Conservation (phyloP, 1,140 invertebrate genomes). For the Formica exsecta region DNA sequence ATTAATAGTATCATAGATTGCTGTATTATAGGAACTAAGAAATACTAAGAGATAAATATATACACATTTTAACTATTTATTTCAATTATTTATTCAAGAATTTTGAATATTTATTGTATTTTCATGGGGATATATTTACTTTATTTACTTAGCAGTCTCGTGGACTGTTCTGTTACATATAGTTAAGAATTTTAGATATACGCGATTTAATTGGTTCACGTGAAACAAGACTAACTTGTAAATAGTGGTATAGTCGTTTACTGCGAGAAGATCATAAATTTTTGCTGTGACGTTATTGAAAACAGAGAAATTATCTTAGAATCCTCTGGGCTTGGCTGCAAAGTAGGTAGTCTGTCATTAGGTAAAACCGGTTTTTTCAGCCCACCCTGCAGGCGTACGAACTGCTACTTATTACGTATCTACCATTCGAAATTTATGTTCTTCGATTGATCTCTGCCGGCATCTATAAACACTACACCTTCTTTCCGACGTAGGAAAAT, state of each 20-base stretch:
- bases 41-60: too few relatives aligned
- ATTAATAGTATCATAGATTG: too few relatives aligned
- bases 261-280: conserved; percentile 30
- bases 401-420: conserved; percentile 68
- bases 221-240: background rate
- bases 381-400: conserved; percentile 69
- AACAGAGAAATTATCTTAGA: conserved; percentile 71
- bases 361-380: conserved; percentile 77
- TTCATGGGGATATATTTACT: background rate
- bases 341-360: conserved; percentile 77
- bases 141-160: background rate
- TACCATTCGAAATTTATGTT: conserved; percentile 50
- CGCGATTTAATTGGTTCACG: background rate
- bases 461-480: too few relatives aligned
- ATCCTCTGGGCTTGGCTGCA: conserved; percentile 55
- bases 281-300: conserved; percentile 64
- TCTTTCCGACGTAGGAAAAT: background rate
- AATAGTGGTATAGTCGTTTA: background rate
- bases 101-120: background rate
- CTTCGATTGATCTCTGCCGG: conserved; percentile 33
- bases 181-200: background rate
- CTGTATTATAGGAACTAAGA: too few relatives aligned
- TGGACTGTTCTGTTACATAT: background rate
- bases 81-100: background rate
- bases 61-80: too few relatives aligned